These are phyloP conservation scores for Uropsilus gracilis DNA, from an alignment of 2,113 vertebrate species.

Conservation along the genomic window DNA sequence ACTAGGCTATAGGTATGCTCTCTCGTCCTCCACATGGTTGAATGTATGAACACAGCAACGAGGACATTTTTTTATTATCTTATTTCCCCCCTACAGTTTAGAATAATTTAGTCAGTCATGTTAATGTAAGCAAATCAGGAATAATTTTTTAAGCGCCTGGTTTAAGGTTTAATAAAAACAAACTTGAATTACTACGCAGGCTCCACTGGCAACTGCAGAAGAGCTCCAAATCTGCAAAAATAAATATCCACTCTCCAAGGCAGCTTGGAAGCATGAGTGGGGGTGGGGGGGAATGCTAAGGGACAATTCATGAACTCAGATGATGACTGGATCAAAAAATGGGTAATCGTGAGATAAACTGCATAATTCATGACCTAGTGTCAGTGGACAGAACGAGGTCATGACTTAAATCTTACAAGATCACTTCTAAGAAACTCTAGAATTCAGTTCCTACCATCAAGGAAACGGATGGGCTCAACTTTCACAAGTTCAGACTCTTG, in stretches of 20 bases:
- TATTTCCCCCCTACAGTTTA: not conserved
- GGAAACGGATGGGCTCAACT: not conserved
- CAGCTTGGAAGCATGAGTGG: not conserved
- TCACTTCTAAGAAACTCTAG: slow-evolving; percentile 10
- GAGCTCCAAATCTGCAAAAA: slow-evolving; percentile 1
- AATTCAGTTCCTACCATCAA: not conserved
- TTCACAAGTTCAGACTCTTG: not conserved
- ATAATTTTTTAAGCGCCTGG: not conserved
- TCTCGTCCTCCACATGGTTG: not conserved
- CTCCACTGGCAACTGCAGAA: not conserved
- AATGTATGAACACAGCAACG: not conserved
- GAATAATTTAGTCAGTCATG: slow-evolving; percentile 1
- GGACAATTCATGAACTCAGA: slow-evolving; percentile 47
- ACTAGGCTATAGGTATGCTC: not conserved
- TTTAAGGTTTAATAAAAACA: slow-evolving; percentile 1
- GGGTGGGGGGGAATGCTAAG: slow-evolving; percentile 6
- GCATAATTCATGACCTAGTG: slow-evolving; percentile 23
- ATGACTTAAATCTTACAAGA: not conserved
- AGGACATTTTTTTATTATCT: not conserved
- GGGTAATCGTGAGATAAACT: slow-evolving; percentile 59
- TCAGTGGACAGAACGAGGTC: slow-evolving; percentile 52
- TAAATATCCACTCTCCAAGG: not conserved
- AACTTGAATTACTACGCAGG: not conserved
- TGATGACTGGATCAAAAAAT: slow-evolving; percentile 43
- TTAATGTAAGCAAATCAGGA: slow-evolving; percentile 20